These are phyloP conservation scores for Asteroscopus sphinx DNA, from an alignment of 2,888 invertebrate species.

Conservation along the genomic window DNA sequence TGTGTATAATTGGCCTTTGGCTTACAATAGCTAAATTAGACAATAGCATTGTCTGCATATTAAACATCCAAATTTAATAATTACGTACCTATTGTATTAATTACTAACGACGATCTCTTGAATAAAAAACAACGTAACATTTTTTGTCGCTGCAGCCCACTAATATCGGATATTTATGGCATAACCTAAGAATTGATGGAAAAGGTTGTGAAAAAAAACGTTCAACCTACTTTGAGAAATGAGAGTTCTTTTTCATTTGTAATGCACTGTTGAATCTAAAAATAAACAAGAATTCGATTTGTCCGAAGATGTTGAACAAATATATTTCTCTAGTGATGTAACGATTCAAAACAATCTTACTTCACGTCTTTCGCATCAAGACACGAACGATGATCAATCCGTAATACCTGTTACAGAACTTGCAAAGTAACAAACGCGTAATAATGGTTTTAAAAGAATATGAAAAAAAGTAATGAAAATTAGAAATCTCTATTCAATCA, in stretches of 20 bases:
- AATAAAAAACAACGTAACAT: neutral
- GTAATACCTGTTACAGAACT: slow-evolving; percentile 48
- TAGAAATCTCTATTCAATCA: slow-evolving; percentile 55
- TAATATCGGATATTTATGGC: no score
- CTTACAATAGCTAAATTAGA: slow-evolving; percentile 28
- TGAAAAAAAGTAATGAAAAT: slow-evolving; percentile 38
- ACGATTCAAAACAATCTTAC: slow-evolving; percentile 31
- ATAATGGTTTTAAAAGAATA: slow-evolving; percentile 44
- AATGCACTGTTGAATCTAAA: neutral
- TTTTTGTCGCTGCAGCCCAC: neutral
- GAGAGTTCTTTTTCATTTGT: neutral
- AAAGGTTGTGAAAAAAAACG: neutral
- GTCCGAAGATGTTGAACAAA: slow-evolving; percentile 1
- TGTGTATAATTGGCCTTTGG: slow-evolving; percentile 6
- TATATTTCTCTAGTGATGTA: slow-evolving; percentile 26
- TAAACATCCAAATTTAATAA: slow-evolving; percentile 17
- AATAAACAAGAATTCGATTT: neutral
- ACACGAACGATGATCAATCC: slow-evolving; percentile 29
- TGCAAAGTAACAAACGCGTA: slow-evolving; percentile 31
- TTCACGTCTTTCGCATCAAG: slow-evolving; percentile 28
- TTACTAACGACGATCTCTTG: slow-evolving; percentile 2
- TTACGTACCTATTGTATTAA: slow-evolving; percentile 25
- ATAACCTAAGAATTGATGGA: no score
- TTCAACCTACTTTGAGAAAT: neutral
- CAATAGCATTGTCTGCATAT: slow-evolving; percentile 35